These are phyloP conservation scores for Alethe castanea DNA, from an alignment of 2,113 vertebrate species.

Conservation along the genomic window DNA sequence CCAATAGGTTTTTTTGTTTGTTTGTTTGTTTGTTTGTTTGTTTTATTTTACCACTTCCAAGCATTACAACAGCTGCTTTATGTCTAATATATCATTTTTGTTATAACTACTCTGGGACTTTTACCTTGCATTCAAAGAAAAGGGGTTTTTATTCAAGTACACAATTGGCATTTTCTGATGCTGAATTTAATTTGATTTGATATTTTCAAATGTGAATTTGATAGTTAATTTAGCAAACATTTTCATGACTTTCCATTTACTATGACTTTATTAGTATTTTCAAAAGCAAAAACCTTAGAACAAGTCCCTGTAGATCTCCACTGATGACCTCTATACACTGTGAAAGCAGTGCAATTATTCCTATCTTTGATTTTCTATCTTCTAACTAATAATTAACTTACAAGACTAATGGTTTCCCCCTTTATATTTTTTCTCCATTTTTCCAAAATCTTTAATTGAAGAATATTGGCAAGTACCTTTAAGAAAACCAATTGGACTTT, in stretches of 20 bases:
- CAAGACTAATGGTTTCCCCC: not conserved
- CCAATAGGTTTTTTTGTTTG: not conserved
- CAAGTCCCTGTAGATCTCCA: not conserved
- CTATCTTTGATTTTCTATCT: not conserved
- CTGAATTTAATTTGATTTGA: not conserved
- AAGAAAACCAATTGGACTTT: not conserved
- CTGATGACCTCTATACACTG: not conserved
- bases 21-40: too few relatives aligned
- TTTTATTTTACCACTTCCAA: not conserved
- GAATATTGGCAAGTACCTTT: not conserved
- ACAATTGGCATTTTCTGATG: not conserved
- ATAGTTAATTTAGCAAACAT: not conserved
- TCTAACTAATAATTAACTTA: not conserved
- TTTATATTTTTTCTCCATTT: not conserved
- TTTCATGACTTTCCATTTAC: not conserved
- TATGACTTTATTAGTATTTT: not conserved
- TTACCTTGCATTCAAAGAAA: not conserved
- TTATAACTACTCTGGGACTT: not conserved
- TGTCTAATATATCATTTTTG: not conserved
- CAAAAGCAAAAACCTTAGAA: not conserved
- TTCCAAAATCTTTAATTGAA: not conserved
- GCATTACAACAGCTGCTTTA: not conserved
- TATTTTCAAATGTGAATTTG: not conserved
- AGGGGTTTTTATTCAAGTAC: not conserved
- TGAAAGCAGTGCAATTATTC: not conserved